phyloP scores from a whole-genome alignment of 2,113 vertebrate genomes.

The Phalacrocorax aristotelis region DNA sequence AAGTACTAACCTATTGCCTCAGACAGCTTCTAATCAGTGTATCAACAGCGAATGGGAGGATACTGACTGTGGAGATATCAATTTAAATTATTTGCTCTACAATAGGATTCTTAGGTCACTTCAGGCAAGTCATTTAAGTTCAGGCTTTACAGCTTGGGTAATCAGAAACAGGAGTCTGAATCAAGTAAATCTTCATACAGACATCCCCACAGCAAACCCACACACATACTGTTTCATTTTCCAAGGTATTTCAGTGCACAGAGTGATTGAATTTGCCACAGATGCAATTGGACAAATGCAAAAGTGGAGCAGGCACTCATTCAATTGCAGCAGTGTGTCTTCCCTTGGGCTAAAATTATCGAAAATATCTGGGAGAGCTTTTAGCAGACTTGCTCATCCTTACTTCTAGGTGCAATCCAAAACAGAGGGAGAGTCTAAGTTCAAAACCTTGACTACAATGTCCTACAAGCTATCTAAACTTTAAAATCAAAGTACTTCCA shows the following conservation, averaged over 20 bases:
- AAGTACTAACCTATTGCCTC: not conserved
- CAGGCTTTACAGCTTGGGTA: not conserved
- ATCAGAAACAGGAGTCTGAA: not conserved
- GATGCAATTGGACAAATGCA: not conserved
- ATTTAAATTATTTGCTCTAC: not conserved
- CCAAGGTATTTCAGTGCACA: not conserved
- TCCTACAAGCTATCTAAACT: not conserved
- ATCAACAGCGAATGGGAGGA: rapidly evolving
- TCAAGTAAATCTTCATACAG: not conserved
- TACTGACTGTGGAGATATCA: not conserved
- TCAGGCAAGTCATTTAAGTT: not conserved
- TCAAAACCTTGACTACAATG: not conserved
- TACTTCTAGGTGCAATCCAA: not conserved
- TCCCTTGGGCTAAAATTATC: not conserved
- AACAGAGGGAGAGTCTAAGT: not conserved
- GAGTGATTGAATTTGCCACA: not conserved
- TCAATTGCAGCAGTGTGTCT: not conserved
- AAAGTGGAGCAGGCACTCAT: not conserved
- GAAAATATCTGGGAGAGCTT: not conserved
- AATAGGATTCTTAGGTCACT: not conserved
- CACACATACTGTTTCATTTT: not conserved
- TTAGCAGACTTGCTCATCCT: not conserved
- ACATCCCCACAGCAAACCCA: not conserved
- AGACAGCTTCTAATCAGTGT: not conserved
- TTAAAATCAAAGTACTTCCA: not conserved